Evolutionary conservation across 2,797 vertebrate species (phyloP), one percentile per base, ranked within the genome.

Genomic region (Poecile montanus): DNA sequence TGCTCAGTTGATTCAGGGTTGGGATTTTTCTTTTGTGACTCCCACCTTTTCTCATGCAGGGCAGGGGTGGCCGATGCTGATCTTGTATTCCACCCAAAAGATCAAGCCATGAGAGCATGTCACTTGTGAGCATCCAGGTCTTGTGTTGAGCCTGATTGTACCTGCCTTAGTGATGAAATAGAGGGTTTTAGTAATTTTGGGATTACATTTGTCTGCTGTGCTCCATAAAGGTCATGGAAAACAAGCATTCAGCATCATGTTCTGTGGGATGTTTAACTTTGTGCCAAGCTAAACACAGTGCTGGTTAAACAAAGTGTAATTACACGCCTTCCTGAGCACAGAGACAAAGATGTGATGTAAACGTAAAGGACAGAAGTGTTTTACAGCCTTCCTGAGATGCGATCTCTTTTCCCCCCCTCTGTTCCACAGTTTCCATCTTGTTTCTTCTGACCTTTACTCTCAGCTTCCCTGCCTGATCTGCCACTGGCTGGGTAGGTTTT

Each of bases 241-340:
- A 80, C 29, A 94, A 73, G 22, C 54, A 72, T 74, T 83, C 54
- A 62, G 40, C 36, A 71, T 71, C 66, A 25, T 58, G 42, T 83
- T 85, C 50, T 65, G 50, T 68, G 54, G 63, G 76, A 72, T 56
- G 40, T 85, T 80, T 57, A 80, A 36, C 50, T 56, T 82, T 40
- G 32, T 66, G 80, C 62, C 83, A 94, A 90, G 42, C 45, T 67
- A 74, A 90, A 91, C 60, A 86, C 20, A 27, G 36, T 83, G 38
- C 65, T 87, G 30, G 25, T 77, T 85, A 75, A 92, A 91, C 58
- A 50, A 68, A 87, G 47, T 71, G 50, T 85, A 82, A 87, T 94
- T 91, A 75, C 21, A 58, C 0, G 0, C 62, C 54, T 88, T 89
- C 51, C 65, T 5, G 4, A 89, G 47, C 22, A 60, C n/a, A 54